Base-by-base conservation (phyloP, 2,797 vertebrate genomes). In the Discoglossus pictus region DNA sequence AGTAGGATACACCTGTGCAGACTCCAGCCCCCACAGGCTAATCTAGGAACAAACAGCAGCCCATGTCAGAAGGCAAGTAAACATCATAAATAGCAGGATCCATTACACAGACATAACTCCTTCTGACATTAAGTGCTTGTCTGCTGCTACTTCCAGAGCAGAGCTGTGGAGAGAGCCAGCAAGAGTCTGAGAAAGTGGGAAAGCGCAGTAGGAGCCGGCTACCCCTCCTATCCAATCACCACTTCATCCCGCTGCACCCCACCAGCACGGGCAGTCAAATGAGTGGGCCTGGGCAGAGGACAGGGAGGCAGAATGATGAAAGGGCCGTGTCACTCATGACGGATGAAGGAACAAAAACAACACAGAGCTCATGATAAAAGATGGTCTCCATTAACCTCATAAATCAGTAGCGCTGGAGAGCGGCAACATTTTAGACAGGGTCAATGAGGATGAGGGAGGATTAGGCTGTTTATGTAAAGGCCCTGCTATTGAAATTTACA, bases 121-220 rank as follows among this genome's bases (percentile, higher is more conserved):
- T 53, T 51, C 23, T 64, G 50, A 64, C 61, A 64, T 63, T 35
- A 53, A 53, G 39, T 64, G 48, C 47, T 42, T 43, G 61, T 27
- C 47, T 51, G 18, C 21, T 15, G 47, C 24, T 53, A 52, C 48
- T 36, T 20, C 46, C 46, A 63, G 23, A 63, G 10, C 38, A 43
- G 48, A 13, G 7, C 48, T 52, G 48, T 23, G 25, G 17, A 53
- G 24, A 53, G 13, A 42, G 15, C n/a, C n/a, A n/a, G n/a, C n/a
- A n/a, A n/a, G n/a, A n/a, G n/a, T n/a, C n/a, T n/a, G n/a, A n/a
- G n/a, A n/a, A n/a, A n/a, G n/a, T n/a, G n/a, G n/a, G n/a, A n/a
- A n/a, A n/a, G n/a, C n/a, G n/a, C n/a, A n/a, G n/a, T n/a, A 42
- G 40, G 6, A n/a, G 15, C 17, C 35, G 24, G 10, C 56, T 23